These are phyloP conservation scores for Malurus cyaneus DNA, from an alignment of 2,113 vertebrate genomes.

Conservation along the genomic window DNA sequence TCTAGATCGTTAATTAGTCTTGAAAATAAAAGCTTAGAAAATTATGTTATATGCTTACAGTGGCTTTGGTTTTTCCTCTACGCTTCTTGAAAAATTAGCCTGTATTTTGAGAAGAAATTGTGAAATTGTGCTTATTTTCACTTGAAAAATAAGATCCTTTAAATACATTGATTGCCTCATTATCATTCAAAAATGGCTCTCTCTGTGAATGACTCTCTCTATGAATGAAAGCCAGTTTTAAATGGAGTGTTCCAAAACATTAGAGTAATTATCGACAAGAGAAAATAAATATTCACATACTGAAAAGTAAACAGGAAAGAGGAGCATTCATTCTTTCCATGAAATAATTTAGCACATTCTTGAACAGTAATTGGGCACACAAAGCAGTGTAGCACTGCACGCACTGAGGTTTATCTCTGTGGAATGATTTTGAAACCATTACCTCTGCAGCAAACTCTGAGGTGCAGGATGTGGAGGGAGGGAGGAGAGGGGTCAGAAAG, in stretches of 20 bases:
- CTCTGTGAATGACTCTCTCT: slow-evolving; percentile 46
- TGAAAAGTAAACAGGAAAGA: slow-evolving; percentile 49
- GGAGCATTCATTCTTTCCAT: slow-evolving; percentile 24
- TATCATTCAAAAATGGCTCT: slow-evolving; percentile 46
- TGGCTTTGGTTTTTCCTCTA: neutral
- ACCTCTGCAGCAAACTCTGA: neutral
- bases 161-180: slow-evolving; percentile 59
- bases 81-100: slow-evolving; percentile 47
- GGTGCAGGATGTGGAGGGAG: neutral
- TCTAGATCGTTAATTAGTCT: neutral
- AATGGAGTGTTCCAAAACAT: slow-evolving; percentile 53
- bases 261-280: slow-evolving; percentile 44
- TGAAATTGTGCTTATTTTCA: slow-evolving; percentile 27
- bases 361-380: neutral
- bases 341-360: neutral
- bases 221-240: slow-evolving; percentile 61
- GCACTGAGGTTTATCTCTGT: neutral
- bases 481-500: neutral
- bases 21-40: slow-evolving; percentile 29
- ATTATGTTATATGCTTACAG: neutral
- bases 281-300: slow-evolving; percentile 56
- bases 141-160: slow-evolving; percentile 45
- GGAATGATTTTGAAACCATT: neutral
- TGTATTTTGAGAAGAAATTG: slow-evolving; percentile 35
- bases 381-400: neutral